These are phyloP conservation scores for Apistogramma diplotaenia DNA, from an alignment of 2,113 vertebrate species.

Conservation along the genomic window DNA sequence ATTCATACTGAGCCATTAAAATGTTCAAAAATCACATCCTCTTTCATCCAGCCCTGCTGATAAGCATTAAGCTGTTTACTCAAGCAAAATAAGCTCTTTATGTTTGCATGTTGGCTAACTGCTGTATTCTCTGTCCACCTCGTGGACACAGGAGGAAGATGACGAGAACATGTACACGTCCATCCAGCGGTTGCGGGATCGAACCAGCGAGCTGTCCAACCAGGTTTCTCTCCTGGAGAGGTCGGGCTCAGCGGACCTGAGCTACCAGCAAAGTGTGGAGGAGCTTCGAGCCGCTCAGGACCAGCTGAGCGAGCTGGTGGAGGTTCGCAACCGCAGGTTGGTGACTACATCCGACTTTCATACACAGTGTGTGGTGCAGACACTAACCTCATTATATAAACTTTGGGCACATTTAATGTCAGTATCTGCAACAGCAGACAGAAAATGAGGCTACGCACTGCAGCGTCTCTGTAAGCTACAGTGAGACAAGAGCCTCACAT, in stretches of 20 bases:
- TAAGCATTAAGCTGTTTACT: background rate
- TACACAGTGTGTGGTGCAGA: too few relatives aligned
- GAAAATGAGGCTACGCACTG: too few relatives aligned
- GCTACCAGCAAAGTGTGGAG: conserved; percentile 84
- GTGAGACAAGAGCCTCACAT: too few relatives aligned
- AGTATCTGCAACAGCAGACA: background rate
- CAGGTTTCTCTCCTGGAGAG: conserved; percentile 83
- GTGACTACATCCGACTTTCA: too few relatives aligned
- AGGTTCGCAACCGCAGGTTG: conserved; percentile 83
- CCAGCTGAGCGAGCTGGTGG: conserved; percentile 83
- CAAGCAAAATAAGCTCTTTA: background rate
- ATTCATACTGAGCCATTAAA: background rate
- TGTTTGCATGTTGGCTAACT: background rate
- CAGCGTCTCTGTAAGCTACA: too few relatives aligned
- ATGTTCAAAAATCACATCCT: background rate
- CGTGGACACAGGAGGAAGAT: conserved; percentile 80
- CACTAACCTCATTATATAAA: too few relatives aligned
- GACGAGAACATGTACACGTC: conserved; percentile 87
- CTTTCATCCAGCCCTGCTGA: background rate
- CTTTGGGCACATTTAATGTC: too few relatives aligned
- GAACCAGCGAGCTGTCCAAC: conserved; percentile 81
- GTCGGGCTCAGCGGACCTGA: conserved; percentile 77
- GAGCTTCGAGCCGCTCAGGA: conserved; percentile 83
- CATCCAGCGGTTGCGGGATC: conserved; percentile 85
- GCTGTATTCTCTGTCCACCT: background rate